These are phyloP conservation scores for Erinaceus europaeus DNA, from an alignment of 2,113 vertebrate species.

Conservation along the genomic window DNA sequence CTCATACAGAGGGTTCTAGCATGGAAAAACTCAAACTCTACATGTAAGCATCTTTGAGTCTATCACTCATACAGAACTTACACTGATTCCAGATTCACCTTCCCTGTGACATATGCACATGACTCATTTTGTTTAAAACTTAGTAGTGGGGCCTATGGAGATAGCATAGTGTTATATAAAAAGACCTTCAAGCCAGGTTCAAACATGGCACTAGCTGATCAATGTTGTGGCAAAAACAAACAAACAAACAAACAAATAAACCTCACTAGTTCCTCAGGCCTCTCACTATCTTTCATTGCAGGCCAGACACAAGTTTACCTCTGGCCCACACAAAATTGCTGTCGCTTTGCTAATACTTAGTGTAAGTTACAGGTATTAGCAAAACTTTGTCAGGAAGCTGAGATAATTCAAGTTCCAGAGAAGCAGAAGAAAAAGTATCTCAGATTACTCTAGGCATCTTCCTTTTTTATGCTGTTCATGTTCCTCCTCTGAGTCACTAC, in stretches of 20 bases:
- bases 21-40: no score
- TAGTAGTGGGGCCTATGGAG: no score
- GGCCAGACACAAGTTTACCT: constrained; percentile 63
- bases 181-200: no score
- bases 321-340: constrained; percentile 73
- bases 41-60: neutral
- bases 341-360: constrained; percentile 75
- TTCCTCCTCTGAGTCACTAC: constrained; percentile 81
- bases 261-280: constrained; percentile 55
- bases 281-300: constrained; percentile 54
- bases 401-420: constrained; percentile 77
- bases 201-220: no score
- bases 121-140: constrained; percentile 41
- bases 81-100: neutral
- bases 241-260: no score
- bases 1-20: no score
- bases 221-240: no score
- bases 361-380: constrained; percentile 79
- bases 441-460: constrained; percentile 75
- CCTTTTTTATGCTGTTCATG: constrained; percentile 70
- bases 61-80: neutral
- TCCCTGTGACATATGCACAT: neutral
- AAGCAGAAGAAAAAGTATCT: constrained; percentile 80
- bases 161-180: no score
- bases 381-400: constrained; percentile 82